Conservation (phyloP, 2,888 invertebrate genomes). For the Andricus quercusramuli region DNA sequence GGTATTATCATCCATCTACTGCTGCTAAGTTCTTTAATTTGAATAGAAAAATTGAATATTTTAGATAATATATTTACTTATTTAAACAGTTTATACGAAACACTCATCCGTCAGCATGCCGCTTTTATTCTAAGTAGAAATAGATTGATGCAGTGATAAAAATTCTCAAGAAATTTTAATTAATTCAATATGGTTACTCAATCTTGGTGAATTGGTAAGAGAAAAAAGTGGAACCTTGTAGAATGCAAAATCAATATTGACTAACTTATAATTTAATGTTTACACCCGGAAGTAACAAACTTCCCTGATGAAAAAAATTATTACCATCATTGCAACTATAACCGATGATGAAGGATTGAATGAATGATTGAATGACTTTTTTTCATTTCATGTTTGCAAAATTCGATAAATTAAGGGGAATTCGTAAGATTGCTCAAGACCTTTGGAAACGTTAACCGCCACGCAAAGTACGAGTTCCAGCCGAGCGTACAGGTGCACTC, state of each 20-base stretch:
- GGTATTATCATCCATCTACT: too few species aligned
- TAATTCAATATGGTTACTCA: too few species aligned
- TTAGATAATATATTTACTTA: too few species aligned
- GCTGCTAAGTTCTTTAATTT: too few species aligned
- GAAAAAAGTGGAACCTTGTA: not conserved
- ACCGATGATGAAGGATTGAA: not conserved
- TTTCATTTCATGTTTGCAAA: conserved; percentile 55
- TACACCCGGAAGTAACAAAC: not conserved
- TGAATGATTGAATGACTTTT: too few species aligned
- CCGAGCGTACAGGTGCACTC: conserved; percentile 44
- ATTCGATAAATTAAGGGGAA: conserved; percentile 60
- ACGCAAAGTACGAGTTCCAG: conserved; percentile 37
- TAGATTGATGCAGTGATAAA: too few species aligned
- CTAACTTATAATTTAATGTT: not conserved
- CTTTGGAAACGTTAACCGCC: conserved; percentile 44
- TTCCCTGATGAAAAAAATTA: not conserved
- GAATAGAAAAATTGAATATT: too few species aligned
- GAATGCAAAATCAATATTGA: not conserved
- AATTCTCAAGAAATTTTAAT: too few species aligned
- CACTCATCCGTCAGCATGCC: too few species aligned
- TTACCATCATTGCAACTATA: not conserved
- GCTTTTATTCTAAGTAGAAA: too few species aligned
- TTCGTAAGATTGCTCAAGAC: conserved; percentile 53
- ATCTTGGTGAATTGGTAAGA: not conserved
- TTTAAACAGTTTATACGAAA: too few species aligned